phyloP scores from a whole-genome alignment of 2,797 vertebrate species.

The Aphelocoma californica region DNA sequence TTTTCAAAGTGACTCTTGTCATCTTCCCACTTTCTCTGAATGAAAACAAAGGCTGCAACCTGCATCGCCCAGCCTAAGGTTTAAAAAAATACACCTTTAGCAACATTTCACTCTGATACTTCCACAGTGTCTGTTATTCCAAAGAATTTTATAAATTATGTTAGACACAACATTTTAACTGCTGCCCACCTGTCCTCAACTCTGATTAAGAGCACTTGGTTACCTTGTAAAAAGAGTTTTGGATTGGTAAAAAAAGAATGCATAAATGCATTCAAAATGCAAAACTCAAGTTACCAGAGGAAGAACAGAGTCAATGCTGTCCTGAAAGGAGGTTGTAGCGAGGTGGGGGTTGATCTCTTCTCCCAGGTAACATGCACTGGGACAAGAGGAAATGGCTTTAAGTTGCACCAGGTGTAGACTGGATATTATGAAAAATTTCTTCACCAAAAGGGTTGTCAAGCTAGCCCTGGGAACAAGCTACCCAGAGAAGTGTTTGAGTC shows the following conservation, averaged over 20 bases:
- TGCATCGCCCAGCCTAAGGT: conserved; percentile 97
- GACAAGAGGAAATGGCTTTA: neutral
- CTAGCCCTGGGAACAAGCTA: neutral
- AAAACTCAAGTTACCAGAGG: neutral
- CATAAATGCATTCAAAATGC: neutral
- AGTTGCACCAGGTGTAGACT: neutral
- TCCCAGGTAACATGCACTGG: neutral
- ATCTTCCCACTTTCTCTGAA: conserved; percentile 91
- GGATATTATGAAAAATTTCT: neutral
- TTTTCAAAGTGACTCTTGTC: conserved; percentile 90
- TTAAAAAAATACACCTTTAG: conserved; percentile 37
- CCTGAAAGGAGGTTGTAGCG: accelerated
- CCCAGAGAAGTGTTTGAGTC: neutral
- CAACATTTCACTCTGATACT: neutral
- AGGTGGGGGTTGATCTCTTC: neutral
- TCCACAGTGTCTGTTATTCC: neutral
- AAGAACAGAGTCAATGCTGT: neutral
- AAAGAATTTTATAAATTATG: neutral
- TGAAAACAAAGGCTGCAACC: conserved; percentile 93
- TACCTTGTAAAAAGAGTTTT: neutral
- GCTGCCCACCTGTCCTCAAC: neutral
- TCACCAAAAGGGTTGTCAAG: neutral
- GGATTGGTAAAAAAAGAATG: neutral
- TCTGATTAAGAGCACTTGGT: neutral
- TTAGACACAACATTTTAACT: neutral